These are phyloP conservation scores for Saturnia japonica DNA, from an alignment of 2,888 invertebrate species.

Conservation along the genomic window DNA sequence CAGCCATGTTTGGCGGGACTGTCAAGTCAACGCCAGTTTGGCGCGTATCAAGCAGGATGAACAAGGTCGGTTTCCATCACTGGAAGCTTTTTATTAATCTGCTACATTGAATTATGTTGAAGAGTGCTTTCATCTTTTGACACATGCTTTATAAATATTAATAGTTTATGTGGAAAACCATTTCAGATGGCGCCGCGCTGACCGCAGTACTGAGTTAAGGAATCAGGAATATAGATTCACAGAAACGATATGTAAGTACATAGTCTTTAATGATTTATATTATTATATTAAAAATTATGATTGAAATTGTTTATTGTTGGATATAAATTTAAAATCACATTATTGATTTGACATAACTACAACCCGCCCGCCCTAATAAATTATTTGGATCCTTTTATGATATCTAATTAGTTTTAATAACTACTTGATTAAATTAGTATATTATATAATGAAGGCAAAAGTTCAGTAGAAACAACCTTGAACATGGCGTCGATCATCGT, in stretches of 20 bases:
- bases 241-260: conserved; percentile 18
- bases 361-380: not conserved
- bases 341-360: not conserved
- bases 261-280: conserved; percentile 11
- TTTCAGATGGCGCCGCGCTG: conserved; percentile 49
- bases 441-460: not conserved
- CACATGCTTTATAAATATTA: conserved; percentile 32
- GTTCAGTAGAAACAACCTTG: not conserved
- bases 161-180: conserved; percentile 37
- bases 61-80: conserved; percentile 69
- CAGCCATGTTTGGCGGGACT: conserved; percentile 81
- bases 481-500: not conserved
- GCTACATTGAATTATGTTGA: conserved; percentile 33
- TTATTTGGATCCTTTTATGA: not conserved
- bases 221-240: conserved; percentile 7
- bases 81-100: conserved; percentile 49
- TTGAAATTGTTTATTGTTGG: not conserved
- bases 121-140: conserved; percentile 31
- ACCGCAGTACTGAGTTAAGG: conserved; percentile 9
- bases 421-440: not conserved
- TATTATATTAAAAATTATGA: not conserved
- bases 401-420: not conserved
- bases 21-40: conserved; percentile 79
- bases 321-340: not conserved
- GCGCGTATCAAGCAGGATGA: conserved; percentile 71